Evolutionary conservation across 2,888 invertebrate species (phyloP).

Genomic region (Ophion costatus): DNA sequence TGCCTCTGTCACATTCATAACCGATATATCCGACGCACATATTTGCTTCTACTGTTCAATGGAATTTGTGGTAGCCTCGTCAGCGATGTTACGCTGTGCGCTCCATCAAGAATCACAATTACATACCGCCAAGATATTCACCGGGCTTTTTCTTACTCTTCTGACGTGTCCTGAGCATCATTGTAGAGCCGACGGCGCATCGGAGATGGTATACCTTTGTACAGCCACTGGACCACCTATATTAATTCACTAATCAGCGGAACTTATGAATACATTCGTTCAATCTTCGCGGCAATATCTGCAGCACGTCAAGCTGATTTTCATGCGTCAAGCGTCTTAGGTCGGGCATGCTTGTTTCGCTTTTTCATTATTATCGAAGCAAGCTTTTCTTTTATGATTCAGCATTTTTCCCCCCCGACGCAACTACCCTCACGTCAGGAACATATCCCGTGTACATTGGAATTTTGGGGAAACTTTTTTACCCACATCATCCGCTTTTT

Average conservation of each 20-base stretch:
- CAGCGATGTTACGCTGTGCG: conserved; percentile 19
- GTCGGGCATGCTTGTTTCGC: background rate
- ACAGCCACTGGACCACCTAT: no score
- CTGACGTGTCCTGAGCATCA: background rate
- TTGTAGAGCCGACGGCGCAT: background rate
- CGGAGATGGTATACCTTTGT: background rate
- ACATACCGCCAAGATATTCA: background rate
- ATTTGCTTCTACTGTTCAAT: conserved; percentile 41
- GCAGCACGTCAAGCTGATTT: background rate
- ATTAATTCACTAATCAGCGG: no score
- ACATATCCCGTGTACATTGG: conserved; percentile 32
- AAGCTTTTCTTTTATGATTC: conserved; percentile 65
- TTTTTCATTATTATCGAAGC: background rate
- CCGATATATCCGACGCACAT: conserved; percentile 32
- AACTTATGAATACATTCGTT: no score
- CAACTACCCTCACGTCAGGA: conserved; percentile 7
- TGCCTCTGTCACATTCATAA: conserved; percentile 52
- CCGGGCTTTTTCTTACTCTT: background rate
- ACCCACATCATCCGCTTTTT: conserved; percentile 37
- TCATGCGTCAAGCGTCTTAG: background rate
- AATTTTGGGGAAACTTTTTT: conserved; percentile 60
- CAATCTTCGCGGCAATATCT: no score
- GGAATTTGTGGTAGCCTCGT: conserved; percentile 38
- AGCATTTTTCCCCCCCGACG: conserved; percentile 43
- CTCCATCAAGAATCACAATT: conserved; percentile 1